phyloP scores from a whole-genome alignment of 2,113 vertebrate species.

The Hippoglossus stenolepis region DNA sequence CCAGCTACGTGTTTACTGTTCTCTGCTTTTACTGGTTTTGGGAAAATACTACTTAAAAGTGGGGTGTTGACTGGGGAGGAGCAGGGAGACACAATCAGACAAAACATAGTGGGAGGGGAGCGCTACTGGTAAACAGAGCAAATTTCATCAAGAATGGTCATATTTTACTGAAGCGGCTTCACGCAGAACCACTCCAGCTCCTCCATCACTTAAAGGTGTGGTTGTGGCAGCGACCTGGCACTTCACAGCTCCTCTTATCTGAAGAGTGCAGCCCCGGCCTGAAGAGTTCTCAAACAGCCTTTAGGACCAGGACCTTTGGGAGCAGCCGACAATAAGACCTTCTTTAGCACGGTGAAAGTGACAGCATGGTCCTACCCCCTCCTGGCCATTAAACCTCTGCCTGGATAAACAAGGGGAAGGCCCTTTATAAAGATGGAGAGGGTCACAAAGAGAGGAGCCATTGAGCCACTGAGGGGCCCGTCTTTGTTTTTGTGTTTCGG shows the following conservation, averaged over 20 bases:
- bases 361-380: conserved; percentile 71
- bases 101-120: conserved; percentile 9
- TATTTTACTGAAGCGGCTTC: conserved; percentile 10
- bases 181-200: conserved; percentile 24
- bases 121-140: background rate
- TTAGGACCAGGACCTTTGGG: conserved; percentile 64
- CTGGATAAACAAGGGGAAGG: conserved; percentile 81
- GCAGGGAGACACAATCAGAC: conserved; percentile 14
- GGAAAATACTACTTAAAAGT: conserved; percentile 37
- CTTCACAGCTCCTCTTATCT: conserved; percentile 56
- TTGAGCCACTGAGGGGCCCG: conserved; percentile 71
- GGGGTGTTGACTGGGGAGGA: conserved; percentile 13
- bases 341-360: conserved; percentile 72
- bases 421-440: conserved; percentile 81
- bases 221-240: conserved; percentile 32
- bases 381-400: conserved; percentile 75
- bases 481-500: conserved; percentile 77
- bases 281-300: conserved; percentile 57
- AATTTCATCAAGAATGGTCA: conserved; percentile 1
- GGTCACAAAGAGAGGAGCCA: conserved; percentile 78
- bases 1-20: conserved; percentile 41
- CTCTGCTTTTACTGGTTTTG: conserved; percentile 32
- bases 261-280: conserved; percentile 44
- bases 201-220: conserved; percentile 16
- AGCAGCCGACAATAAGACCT: conserved; percentile 70